A percentile compares a stretch with the other conserved stretches of the same genome.
Conservation (phyloP, 2,888 invertebrate species). For the Drosophila lacicola region DNA sequence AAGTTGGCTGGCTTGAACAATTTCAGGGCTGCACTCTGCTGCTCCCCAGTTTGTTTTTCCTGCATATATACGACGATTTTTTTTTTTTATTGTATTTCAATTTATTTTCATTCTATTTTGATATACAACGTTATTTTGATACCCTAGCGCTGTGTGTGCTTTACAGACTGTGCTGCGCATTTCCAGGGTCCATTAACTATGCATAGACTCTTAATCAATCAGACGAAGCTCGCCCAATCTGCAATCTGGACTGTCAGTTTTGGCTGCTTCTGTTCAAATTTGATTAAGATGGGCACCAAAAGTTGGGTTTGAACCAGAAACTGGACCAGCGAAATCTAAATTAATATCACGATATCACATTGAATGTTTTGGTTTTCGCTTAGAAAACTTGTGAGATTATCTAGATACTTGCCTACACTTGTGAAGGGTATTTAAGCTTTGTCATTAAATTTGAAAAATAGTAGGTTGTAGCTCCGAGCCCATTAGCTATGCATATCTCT, state of each 20-base stretch:
- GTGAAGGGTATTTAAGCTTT: too few species aligned
- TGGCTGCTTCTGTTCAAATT: background rate
- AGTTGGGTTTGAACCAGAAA: too few species aligned
- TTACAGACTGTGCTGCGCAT: conserved; percentile 14
- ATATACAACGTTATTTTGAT: conserved; percentile 28
- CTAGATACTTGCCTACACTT: too few species aligned
- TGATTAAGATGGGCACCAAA: too few species aligned
- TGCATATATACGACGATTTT: conserved; percentile 3
- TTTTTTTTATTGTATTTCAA: conserved; percentile 35
- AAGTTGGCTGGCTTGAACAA: conserved; percentile 24
- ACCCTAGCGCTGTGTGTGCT: conserved; percentile 7
- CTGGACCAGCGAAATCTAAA: too few species aligned
- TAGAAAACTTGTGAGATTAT: too few species aligned
- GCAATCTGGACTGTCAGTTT: background rate
- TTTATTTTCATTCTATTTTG: conserved; percentile 17
- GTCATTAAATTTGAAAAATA: too few species aligned
- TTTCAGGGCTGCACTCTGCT: conserved; percentile 14
- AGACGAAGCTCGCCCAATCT: conserved; percentile 11
- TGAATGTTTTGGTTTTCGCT: too few species aligned
- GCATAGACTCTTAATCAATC: conserved; percentile 20
- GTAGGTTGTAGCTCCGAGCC: too few species aligned
- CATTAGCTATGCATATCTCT: too few species aligned
- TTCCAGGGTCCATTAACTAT: conserved; percentile 18
- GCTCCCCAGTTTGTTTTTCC: conserved; percentile 7
- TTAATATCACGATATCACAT: too few species aligned